Evolutionary conservation across 1,140 invertebrate species (phyloP), one percentile per base, ranked within the genome.

Genomic region (Ruditapes philippinarum): DNA sequence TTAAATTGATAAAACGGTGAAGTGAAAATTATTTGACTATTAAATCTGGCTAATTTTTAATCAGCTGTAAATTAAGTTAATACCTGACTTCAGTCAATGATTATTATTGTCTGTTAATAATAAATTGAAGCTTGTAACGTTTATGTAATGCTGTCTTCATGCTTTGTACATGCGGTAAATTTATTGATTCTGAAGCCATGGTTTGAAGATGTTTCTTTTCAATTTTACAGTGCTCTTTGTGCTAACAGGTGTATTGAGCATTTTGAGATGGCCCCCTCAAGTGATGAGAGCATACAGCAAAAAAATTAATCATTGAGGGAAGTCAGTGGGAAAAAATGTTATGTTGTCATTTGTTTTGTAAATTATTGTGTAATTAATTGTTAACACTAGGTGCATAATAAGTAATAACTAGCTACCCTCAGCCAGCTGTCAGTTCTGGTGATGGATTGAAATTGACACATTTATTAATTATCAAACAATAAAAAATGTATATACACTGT

Each of bases 231-330:
- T 11, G 17, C 25, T 70, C 65, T 70, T 70, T 70, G 65, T 70
- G 36, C 65, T n/a, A 70, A 70, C 73, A 76, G 49, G 5, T 14
- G 42, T n/a, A 80, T 51, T 54, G 4, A 49, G 70, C 49, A 84
- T 73, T 49, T 84, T 84, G 81, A 84, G 81, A 84, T 49, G 62
- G 25, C 81, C 81, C n/a, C 81, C 81, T 84, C 42, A 19, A 22
- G n/a, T 12, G 0, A 33, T 0, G 31, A 33, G 25, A 31, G 31
- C 0, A 49, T 83, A 38, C 40, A 17, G 0, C 17, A 14, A 60
- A 83, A 62, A 38, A 74, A 42, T 22, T 74, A 74, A 40, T 74
- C 70, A 74, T 36, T 5, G 11, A 31, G 25, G 62, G 22, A 65
- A 65, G 62, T 65, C 36, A 73, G 68, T 33, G 40, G 38, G 38